Evolutionary conservation across 2,888 invertebrate genomes (phyloP).

Genomic region (Noctua janthina): DNA sequence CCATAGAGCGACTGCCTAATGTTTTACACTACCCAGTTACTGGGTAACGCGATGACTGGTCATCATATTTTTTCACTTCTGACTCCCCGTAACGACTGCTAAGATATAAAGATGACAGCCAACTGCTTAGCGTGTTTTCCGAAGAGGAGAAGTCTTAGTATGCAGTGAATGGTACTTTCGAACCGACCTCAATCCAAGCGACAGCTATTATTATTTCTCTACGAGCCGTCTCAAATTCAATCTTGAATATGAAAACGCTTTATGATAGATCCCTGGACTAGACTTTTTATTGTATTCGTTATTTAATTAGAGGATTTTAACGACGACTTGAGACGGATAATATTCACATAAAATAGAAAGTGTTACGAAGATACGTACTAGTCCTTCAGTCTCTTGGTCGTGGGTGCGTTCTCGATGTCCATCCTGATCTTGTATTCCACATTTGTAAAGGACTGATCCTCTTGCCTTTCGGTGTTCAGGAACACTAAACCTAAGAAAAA

Average conservation of each 20-base stretch:
- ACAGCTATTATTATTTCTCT: background rate
- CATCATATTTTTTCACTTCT: background rate
- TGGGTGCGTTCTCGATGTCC: slow-evolving; percentile 93
- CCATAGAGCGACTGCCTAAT: background rate
- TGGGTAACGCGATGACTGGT: background rate
- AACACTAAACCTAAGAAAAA: slow-evolving; percentile 84
- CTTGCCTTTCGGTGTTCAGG: slow-evolving; percentile 73
- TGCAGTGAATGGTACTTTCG: background rate
- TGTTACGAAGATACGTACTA: slow-evolving; percentile 78
- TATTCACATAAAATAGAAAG: background rate
- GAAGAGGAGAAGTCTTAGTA: too few species aligned
- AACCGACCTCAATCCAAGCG: background rate
- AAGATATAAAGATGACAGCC: too few species aligned
- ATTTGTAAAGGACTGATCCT: slow-evolving; percentile 70
- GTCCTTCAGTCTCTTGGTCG: slow-evolving; percentile 90
- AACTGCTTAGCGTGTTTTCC: too few species aligned
- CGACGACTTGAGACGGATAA: background rate
- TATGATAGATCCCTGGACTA: background rate
- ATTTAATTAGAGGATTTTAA: background rate
- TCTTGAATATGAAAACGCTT: background rate
- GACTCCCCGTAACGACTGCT: background rate
- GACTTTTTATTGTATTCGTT: background rate
- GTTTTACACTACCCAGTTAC: background rate
- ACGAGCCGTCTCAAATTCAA: background rate
- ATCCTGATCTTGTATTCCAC: slow-evolving; percentile 93